Evolutionary conservation across 2,113 vertebrate species (phyloP).

Genomic region (Gambusia holbrooki): DNA sequence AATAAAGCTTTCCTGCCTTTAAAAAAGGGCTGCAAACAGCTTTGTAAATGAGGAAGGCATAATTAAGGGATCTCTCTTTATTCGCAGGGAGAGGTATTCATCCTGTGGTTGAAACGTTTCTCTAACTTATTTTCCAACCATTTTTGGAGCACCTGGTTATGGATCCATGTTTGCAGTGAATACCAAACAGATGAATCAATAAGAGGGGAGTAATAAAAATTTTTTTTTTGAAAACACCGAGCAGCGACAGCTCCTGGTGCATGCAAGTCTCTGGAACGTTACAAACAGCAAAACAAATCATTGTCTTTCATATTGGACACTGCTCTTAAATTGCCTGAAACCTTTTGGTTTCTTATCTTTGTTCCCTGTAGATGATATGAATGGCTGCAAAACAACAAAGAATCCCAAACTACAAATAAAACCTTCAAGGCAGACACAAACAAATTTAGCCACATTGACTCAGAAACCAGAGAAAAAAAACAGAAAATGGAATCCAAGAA

Average conservation of each 20-base stretch:
- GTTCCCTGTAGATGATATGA: background rate
- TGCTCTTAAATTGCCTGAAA: slow-evolving; percentile 6
- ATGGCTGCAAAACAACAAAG: slow-evolving; percentile 1
- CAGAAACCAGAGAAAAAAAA: background rate
- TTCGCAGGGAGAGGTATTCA: slow-evolving; percentile 11
- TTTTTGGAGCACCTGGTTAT: slow-evolving; percentile 24
- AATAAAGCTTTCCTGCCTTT: slow-evolving; percentile 41
- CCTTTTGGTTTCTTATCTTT: background rate
- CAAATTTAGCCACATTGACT: background rate
- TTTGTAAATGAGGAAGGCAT: slow-evolving; percentile 41
- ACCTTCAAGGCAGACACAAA: background rate
- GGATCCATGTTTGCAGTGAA: slow-evolving; percentile 33
- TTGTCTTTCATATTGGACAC: background rate
- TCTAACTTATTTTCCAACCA: slow-evolving; percentile 35
- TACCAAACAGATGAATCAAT: slow-evolving; percentile 30
- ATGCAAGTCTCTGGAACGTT: background rate
- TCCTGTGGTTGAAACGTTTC: slow-evolving; percentile 29
- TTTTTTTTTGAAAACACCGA: background rate
- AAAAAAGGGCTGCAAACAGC: slow-evolving; percentile 24
- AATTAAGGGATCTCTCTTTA: slow-evolving; percentile 49
- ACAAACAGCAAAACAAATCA: slow-evolving; percentile 3
- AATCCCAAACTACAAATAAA: slow-evolving; percentile 2
- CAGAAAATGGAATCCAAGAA: background rate
- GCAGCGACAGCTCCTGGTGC: background rate
- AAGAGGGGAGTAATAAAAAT: slow-evolving; percentile 20